A percentile compares a stretch with the other conserved stretches of the same genome.
phyloP scores from a whole-genome alignment of 2,113 vertebrate genomes.

The Illadopsis cleaveri region DNA sequence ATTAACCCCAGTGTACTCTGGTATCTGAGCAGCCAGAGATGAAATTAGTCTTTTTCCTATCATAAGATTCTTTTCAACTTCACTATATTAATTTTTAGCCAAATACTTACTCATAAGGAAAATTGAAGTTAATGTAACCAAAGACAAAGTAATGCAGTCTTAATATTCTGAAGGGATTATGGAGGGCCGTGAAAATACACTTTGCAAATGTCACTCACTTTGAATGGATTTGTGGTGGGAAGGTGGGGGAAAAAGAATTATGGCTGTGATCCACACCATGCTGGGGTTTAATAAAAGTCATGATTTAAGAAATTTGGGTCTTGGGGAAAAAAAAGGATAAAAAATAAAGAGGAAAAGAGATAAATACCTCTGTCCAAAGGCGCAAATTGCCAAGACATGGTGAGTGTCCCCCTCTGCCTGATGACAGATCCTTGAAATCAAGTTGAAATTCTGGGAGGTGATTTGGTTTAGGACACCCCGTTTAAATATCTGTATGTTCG shows the following conservation, averaged over 20 bases:
- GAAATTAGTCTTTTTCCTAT: constrained; percentile 80
- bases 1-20: constrained; percentile 77
- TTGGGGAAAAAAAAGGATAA: not conserved
- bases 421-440: not conserved
- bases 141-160: constrained; percentile 78
- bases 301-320: constrained; percentile 26
- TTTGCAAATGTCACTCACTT: constrained; percentile 77
- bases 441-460: not conserved
- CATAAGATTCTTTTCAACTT: constrained; percentile 79
- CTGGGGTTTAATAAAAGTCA: constrained; percentile 51
- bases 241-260: constrained; percentile 43
- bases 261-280: not conserved
- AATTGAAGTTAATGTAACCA: constrained; percentile 82
- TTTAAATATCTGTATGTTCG: too few species aligned
- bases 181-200: constrained; percentile 67
- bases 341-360: not conserved
- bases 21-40: constrained; percentile 77
- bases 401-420: not conserved
- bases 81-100: constrained; percentile 84
- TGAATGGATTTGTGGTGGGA: constrained; percentile 70
- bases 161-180: constrained; percentile 82
- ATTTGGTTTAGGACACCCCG: not conserved
- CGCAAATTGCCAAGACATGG: not conserved
- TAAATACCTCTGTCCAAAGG: not conserved
- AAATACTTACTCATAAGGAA: constrained; percentile 83